Evolutionary conservation across 1,140 invertebrate species (phyloP).

Genomic region (Scaptomyza pallida): DNA sequence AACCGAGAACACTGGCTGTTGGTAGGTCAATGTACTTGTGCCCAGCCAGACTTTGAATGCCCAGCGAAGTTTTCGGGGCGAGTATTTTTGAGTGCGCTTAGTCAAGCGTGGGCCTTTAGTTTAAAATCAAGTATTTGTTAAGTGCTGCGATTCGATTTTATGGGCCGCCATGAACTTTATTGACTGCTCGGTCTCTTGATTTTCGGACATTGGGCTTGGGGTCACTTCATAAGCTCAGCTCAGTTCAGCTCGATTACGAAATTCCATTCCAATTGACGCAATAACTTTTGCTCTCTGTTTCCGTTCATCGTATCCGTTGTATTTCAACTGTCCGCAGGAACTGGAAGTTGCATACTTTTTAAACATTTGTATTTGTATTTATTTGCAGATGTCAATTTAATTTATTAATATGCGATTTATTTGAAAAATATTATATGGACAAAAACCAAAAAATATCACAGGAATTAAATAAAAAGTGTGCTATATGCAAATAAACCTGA

Average conservation of each 20-base stretch:
- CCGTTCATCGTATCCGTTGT: constrained; percentile 54
- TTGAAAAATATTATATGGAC: constrained; percentile 59
- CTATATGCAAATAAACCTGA: constrained; percentile 7
- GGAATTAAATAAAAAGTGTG: constrained; percentile 1
- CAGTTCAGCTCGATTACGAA: constrained; percentile 46
- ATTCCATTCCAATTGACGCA: constrained; percentile 52
- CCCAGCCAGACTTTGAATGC: constrained; percentile 35
- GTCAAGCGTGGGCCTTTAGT: constrained; percentile 66
- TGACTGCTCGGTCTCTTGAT: constrained; percentile 1
- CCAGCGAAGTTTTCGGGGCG: constrained; percentile 26
- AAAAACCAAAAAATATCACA: constrained; percentile 20
- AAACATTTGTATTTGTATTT: neutral
- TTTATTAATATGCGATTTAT: constrained; percentile 58
- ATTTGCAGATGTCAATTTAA: constrained; percentile 25
- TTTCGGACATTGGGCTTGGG: neutral
- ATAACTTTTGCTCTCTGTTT: constrained; percentile 56
- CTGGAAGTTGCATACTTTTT: constrained; percentile 59
- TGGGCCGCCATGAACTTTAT: constrained; percentile 30
- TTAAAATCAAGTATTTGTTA: constrained; percentile 67
- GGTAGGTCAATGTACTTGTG: constrained; percentile 63
- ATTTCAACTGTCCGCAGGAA: constrained; percentile 53
- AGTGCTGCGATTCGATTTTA: constrained; percentile 65
- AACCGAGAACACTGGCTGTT: constrained; percentile 30
- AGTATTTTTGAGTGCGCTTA: constrained; percentile 57
- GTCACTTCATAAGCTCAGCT: constrained; percentile 29